phyloP scores from a whole-genome alignment of 2,113 vertebrate species.

The Callionymus lyra region DNA sequence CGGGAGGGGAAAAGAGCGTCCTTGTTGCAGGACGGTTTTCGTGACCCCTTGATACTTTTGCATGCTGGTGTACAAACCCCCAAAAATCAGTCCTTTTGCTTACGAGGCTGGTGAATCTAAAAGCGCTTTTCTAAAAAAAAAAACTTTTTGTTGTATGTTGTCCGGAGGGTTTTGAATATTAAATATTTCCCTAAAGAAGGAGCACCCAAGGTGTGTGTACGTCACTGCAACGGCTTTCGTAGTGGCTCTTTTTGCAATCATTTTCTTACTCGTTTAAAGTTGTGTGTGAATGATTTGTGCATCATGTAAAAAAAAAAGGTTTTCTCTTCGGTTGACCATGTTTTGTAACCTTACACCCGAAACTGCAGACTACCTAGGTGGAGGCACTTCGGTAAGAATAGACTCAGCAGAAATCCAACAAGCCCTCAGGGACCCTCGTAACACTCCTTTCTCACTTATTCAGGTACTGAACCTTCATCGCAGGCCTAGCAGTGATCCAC shows the following conservation, averaged over 20 bases:
- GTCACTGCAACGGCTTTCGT: conserved; percentile 54
- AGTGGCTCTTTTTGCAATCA: conserved; percentile 51
- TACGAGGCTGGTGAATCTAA: conserved; percentile 32
- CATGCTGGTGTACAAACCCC: conserved; percentile 63
- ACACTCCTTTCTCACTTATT: conserved; percentile 88
- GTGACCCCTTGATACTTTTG: conserved; percentile 51
- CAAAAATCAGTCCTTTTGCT: conserved; percentile 37
- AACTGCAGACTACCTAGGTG: no score
- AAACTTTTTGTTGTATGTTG: conserved; percentile 29
- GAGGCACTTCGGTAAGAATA: no score
- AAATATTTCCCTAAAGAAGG: conserved; percentile 33
- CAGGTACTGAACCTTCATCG: no score
- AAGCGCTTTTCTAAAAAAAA: no score
- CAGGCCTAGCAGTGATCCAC: no score
- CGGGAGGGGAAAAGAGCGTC: not conserved
- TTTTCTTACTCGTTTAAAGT: conserved; percentile 47
- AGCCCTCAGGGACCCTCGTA: conserved; percentile 93
- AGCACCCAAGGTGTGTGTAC: no score
- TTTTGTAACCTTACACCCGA: no score
- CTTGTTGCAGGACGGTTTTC: conserved; percentile 11
- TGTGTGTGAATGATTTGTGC: conserved; percentile 33
- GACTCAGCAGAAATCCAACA: no score
- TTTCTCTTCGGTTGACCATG: no score
- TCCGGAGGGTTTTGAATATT: conserved; percentile 47
- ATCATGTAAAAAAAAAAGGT: conserved; percentile 29